These are phyloP conservation scores for Pteropus alecto DNA, from an alignment of 2,113 vertebrate species.

Conservation along the genomic window DNA sequence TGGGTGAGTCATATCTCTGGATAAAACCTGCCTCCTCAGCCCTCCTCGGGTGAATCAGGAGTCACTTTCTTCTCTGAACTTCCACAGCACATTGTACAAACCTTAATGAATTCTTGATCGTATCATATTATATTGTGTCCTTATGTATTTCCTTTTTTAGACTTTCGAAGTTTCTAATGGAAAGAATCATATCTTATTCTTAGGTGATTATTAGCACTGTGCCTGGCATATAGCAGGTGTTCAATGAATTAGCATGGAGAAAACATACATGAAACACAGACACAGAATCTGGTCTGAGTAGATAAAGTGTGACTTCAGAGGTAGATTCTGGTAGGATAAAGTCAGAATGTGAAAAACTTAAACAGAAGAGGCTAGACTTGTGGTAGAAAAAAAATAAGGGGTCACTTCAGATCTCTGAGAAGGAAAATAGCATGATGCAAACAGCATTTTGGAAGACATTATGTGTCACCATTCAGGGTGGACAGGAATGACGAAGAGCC, in stretches of 20 bases:
- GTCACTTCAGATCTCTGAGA: background rate
- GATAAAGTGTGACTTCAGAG: background rate
- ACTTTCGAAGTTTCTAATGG: background rate
- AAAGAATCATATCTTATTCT: background rate
- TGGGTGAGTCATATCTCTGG: background rate
- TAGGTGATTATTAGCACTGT: background rate
- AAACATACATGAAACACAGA: background rate
- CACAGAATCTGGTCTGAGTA: background rate
- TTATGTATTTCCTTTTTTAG: background rate
- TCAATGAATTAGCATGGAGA: background rate
- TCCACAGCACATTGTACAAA: background rate
- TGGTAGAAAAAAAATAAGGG: background rate
- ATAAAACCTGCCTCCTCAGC: background rate
- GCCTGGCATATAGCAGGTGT: background rate
- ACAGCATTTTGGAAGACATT: background rate
- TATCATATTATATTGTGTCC: background rate
- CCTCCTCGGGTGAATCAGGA: background rate
- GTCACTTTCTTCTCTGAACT: background rate
- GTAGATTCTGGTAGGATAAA: background rate
- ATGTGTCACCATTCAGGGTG: background rate
- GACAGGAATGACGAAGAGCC: background rate
- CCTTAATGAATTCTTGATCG: background rate
- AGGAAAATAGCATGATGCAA: background rate
- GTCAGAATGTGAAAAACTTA: background rate
- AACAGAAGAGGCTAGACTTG: background rate